phyloP scores from a whole-genome alignment of 2,888 invertebrate species.

The Tiliacea aurago region DNA sequence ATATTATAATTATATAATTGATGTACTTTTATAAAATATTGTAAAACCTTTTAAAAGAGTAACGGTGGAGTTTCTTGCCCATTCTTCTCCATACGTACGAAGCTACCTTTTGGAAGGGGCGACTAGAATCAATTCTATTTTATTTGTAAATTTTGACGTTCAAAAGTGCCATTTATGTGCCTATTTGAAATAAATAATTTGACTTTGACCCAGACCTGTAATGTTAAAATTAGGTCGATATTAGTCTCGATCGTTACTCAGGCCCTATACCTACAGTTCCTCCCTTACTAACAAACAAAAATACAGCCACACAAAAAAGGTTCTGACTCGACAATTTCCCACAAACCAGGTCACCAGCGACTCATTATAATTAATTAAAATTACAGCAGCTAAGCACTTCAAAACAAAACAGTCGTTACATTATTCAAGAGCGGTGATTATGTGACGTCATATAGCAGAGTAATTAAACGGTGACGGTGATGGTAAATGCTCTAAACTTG shows the following conservation, averaged over 20 bases:
- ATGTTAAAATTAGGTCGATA: too few species aligned
- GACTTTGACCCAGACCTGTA: too few species aligned
- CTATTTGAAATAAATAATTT: too few species aligned
- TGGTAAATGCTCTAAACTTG: conserved; percentile 12
- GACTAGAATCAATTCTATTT: too few species aligned
- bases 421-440: conserved; percentile 54
- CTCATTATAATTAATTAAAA: conserved; percentile 60
- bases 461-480: conserved; percentile 48
- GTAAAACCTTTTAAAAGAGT: too few species aligned
- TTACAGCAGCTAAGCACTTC: conserved; percentile 48
- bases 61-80: too few species aligned
- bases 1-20: too few species aligned
- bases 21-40: too few species aligned
- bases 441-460: conserved; percentile 48
- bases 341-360: conserved; percentile 46
- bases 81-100: too few species aligned
- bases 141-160: too few species aligned
- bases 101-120: too few species aligned
- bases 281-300: conserved; percentile 15
- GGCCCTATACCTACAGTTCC: conserved; percentile 1
- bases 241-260: neutral
- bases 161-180: too few species aligned
- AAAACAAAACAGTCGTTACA: conserved; percentile 57
- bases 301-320: conserved; percentile 25
- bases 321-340: conserved; percentile 44